phyloP scores from a whole-genome alignment of 2,113 vertebrate genomes.

The Mola mola region DNA sequence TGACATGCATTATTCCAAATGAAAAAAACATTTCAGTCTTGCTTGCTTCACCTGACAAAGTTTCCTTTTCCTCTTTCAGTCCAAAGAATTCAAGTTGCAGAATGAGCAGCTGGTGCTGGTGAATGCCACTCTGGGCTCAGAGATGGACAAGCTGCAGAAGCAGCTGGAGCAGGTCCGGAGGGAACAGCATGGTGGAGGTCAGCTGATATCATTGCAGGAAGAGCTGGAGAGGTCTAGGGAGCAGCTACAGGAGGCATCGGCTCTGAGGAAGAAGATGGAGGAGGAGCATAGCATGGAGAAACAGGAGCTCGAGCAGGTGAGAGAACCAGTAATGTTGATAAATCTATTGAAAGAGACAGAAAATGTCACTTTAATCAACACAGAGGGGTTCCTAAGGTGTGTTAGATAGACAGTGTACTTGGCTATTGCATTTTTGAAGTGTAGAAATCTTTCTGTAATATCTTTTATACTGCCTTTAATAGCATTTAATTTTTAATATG shows the following conservation, averaged over 20 bases:
- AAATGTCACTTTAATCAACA: no score
- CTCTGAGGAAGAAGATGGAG: slow-evolving; percentile 81
- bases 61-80: slow-evolving; percentile 70
- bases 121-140: slow-evolving; percentile 66
- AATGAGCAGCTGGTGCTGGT: slow-evolving; percentile 80
- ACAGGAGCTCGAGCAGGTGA: slow-evolving; percentile 84
- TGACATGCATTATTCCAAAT: background rate
- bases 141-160: slow-evolving; percentile 88
- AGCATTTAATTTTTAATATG: no score
- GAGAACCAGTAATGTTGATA: background rate
- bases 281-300: slow-evolving; percentile 86
- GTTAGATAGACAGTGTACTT: no score
- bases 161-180: slow-evolving; percentile 81
- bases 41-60: no score
- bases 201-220: slow-evolving; percentile 83
- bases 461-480: no score
- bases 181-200: slow-evolving; percentile 59
- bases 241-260: slow-evolving; percentile 82
- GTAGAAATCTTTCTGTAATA: no score
- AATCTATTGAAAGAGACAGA: no score
- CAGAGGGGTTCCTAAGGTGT: no score
- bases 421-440: no score
- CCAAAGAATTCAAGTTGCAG: slow-evolving; percentile 85
- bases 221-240: slow-evolving; percentile 82
- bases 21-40: no score